Percentiles rank a stretch among this genome's conserved stretches.
Evolutionary conservation across 2,888 invertebrate genomes (phyloP).

Genomic region (Scaptomyza tumidula): DNA sequence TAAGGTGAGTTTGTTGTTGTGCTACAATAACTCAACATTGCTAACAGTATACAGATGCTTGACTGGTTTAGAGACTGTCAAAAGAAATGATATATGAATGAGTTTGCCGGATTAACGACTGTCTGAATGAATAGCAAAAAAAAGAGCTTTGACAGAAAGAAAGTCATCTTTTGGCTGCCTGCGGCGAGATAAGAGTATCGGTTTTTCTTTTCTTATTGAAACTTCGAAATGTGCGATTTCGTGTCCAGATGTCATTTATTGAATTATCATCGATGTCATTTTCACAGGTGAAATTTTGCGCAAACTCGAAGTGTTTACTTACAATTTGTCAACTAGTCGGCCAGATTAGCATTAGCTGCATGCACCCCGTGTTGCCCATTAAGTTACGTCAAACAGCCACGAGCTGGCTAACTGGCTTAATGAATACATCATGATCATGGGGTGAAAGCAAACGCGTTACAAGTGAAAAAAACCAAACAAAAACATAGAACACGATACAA

Average conservation of each 20-base stretch:
- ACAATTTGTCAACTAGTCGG: constrained; percentile 23
- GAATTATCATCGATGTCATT: constrained; percentile 11
- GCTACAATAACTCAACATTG: too few relatives aligned
- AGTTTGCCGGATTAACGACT: neutral
- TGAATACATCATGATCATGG: constrained; percentile 32
- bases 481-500: constrained; percentile 12
- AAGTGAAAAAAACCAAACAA: constrained; percentile 17
- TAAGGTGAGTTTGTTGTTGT: too few relatives aligned
- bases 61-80: neutral
- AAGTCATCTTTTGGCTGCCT: constrained; percentile 3
- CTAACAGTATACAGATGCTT: too few relatives aligned
- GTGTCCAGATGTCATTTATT: constrained; percentile 5
- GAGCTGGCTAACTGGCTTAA: constrained; percentile 14
- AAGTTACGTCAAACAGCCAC: constrained; percentile 34
- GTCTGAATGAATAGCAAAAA: neutral
- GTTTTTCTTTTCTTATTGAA: neutral
- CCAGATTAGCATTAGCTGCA: constrained; percentile 12
- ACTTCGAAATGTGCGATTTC: constrained; percentile 1
- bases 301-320: constrained; percentile 21
- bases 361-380: constrained; percentile 16
- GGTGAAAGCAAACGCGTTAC: constrained; percentile 32
- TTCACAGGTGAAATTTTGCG: constrained; percentile 27
- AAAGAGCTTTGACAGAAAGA: neutral
- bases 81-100: neutral
- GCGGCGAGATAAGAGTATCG: neutral